A percentile compares a stretch with the other conserved stretches of the same genome.
phyloP scores from a whole-genome alignment of 1,140 invertebrate genomes.

The Paralvinella palmiformis region DNA sequence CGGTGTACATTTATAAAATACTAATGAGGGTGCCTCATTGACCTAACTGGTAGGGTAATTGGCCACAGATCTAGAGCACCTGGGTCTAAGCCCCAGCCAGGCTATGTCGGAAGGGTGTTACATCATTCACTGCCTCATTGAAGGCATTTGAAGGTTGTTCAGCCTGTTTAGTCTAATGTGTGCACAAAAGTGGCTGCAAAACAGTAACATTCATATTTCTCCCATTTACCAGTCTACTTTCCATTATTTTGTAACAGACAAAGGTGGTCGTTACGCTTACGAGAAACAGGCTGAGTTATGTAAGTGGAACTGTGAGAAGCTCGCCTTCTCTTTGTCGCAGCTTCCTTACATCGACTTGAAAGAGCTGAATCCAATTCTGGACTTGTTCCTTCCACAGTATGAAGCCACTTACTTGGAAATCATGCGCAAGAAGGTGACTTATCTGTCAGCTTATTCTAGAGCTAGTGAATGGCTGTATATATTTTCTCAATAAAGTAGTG shows the following conservation, averaged over 20 bases:
- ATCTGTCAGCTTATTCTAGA: background rate
- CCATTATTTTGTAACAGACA: constrained; percentile 41
- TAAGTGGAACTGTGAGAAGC: constrained; percentile 57
- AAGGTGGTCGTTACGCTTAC: constrained; percentile 53
- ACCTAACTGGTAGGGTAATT: no score
- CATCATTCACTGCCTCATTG: no score
- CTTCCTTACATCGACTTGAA: constrained; percentile 49
- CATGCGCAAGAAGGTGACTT: constrained; percentile 34
- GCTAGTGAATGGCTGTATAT: background rate
- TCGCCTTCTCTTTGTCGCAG: constrained; percentile 53
- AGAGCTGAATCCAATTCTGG: constrained; percentile 29
- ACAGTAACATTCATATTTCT: no score
- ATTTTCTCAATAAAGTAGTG: constrained; percentile 4
- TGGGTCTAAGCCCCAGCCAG: no score
- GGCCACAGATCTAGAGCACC: no score
- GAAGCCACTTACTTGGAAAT: constrained; percentile 27
- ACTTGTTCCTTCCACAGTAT: constrained; percentile 27
- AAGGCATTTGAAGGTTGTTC: no score
- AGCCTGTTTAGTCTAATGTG: no score
- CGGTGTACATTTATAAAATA: no score
- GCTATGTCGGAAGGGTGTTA: no score
- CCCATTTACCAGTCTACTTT: no score
- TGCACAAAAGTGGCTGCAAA: no score
- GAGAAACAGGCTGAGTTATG: constrained; percentile 49
- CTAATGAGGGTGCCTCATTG: no score